Conservation (phyloP, 2,888 invertebrate genomes). For the Schizotus pectinicornis region DNA sequence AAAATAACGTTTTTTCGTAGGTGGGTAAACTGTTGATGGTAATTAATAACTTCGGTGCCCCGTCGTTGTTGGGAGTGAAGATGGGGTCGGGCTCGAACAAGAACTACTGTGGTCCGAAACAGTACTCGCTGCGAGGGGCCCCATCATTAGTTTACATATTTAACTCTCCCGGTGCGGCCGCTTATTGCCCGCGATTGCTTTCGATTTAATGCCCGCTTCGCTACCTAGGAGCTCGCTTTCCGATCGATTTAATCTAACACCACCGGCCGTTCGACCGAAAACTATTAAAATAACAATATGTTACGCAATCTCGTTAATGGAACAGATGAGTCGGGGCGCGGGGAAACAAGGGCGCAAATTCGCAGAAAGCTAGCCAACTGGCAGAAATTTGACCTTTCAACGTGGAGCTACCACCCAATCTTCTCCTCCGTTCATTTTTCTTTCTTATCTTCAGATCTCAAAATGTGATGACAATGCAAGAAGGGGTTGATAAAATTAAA, state of each 20-base stretch:
- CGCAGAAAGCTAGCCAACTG: too few relatives aligned
- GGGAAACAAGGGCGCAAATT: too few relatives aligned
- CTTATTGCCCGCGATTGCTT: constrained; percentile 46
- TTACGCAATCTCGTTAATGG: constrained; percentile 24
- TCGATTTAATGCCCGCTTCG: constrained; percentile 44
- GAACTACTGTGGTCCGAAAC: constrained; percentile 50
- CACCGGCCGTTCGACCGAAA: constrained; percentile 20
- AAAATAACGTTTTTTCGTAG: too few relatives aligned
- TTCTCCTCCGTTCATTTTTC: too few relatives aligned
- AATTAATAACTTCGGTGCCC: not conserved
- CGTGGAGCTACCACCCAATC: too few relatives aligned
- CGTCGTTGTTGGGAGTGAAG: not conserved
- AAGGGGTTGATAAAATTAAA: too few relatives aligned
- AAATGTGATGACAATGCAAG: too few relatives aligned
- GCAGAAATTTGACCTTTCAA: too few relatives aligned
- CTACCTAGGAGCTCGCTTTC: constrained; percentile 44
- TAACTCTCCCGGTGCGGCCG: constrained; percentile 46
- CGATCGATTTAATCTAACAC: constrained; percentile 28
- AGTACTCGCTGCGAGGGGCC: constrained; percentile 46
- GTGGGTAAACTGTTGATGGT: not conserved
- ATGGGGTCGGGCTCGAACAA: constrained; percentile 40
- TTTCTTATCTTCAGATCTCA: too few relatives aligned
- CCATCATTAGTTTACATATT: constrained; percentile 53
- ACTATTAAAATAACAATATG: constrained; percentile 22
- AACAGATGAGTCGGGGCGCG: constrained; percentile 2